Base-by-base conservation (phyloP, 2,113 vertebrate species). In the Theropithecus gelada region DNA sequence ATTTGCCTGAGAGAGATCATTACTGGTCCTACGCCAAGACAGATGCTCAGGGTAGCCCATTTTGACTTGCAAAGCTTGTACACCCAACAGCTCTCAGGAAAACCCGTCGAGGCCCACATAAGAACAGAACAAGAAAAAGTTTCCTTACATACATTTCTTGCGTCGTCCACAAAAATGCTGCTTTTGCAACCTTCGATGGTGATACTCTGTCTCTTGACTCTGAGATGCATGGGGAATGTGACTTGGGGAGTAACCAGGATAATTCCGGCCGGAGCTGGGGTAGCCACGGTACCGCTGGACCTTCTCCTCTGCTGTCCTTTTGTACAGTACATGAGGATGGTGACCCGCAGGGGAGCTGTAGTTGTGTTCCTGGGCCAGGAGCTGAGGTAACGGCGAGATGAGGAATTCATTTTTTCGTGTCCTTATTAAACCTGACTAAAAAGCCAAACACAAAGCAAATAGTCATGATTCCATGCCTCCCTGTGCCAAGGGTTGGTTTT, bases 81-180 rank as follows among this genome's bases (percentile, higher is more conserved):
- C 57, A 55, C 68, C 92, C 64, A 50, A 11, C 7, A 22, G 59
- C 57, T 23, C 78, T 38, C 61, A 73, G 83, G 70, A 40, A 78
- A 83, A 45, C 79, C 57, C 11, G 5, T 0, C 0, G 7, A 82
- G 66, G 80, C 93, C 97, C 97, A 68, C 66, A 78, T 68, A 43
- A 81, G 81, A 91, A 95, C 81, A 91, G 98, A 98, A 98, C 92
- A 98, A 98, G 97, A 98, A 98, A 98, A 99, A 98, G 99, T 99
- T 99, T 99, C 99, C 99, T 99, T 99, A 99, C 99, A 99, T 99
- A 99, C 99, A 99, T 99, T 99, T 99, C 99, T 99, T 99, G 99
- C 99, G 99, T 98, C 98, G 99, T 99, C 99, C 99, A 99, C 99
- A 99, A 99, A 99, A 99, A 98, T 99, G 99, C 96, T 99, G 99